Base-by-base conservation (phyloP, 2,797 vertebrate species). In the Acanthurus lineatus region DNA sequence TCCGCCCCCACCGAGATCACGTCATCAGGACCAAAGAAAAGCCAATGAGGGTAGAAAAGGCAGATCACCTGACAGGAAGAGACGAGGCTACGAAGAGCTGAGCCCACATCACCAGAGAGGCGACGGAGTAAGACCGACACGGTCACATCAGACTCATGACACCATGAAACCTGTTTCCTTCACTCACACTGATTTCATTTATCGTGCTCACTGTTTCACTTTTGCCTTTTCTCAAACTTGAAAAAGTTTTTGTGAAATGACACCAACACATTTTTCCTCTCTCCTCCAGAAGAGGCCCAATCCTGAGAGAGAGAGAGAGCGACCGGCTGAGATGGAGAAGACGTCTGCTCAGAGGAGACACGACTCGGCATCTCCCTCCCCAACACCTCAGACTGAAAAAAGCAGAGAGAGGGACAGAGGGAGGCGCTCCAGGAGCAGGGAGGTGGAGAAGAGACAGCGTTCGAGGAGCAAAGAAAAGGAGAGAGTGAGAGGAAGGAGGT, bases 301-400 rank as follows among this genome's bases (percentile, higher is more conserved):
- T 47, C 62, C 53, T 11, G 91, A 92, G n/a, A 74, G 73, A 54
- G 90, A 92, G 6, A 86, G 69, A 68, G 88, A 87, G 42, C 53
- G 69, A 47, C 83, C 64, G 2, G 72, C 44, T 19, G 80, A 83
- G 20, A 62, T 19, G 0, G 87, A 85, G 51, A 90, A 87, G 69
- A 82, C 81, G 15, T 60, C 73, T 28, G 6, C 88, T 62, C 85
- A 73, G 70, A 86, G 62, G 73, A 87, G 93, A 47, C 91, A 89
- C 0, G 89, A 94, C 77, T 94, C 92, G 5, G 91, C 89, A 0
- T 92, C 95, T 0, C 88, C 90, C 0, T 94, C 95, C 74, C 92
- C 94, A 0, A 78, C 88, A 1, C 87, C 87, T 17, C 88, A 74
- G 54, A 57, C 66, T 15, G 88, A 91, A 35, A 90, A 81, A 69